These are phyloP conservation scores for Amblyjoppa proteus DNA, from an alignment of 2,888 invertebrate species.

Conservation along the genomic window DNA sequence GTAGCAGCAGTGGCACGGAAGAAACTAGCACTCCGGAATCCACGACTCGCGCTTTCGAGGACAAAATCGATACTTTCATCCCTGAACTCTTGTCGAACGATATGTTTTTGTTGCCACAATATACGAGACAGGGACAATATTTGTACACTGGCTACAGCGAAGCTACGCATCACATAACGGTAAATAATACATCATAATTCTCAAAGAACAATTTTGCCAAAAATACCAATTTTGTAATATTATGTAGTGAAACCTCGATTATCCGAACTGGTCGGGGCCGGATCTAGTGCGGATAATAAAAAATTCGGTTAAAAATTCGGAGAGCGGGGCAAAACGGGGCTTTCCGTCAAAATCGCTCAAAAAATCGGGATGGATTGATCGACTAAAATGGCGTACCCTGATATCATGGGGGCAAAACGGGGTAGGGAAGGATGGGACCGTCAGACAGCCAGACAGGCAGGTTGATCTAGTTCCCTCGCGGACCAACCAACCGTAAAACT, in stretches of 20 bases:
- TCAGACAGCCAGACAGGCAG: no score
- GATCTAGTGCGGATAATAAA: background rate
- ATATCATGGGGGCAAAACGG: no score
- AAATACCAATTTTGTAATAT: background rate
- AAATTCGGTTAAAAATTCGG: background rate
- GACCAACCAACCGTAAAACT: no score
- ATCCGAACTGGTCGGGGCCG: background rate
- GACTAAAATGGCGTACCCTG: no score
- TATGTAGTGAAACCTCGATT: background rate
- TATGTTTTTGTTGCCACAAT: slow-evolving; percentile 87
- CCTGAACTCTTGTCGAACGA: slow-evolving; percentile 82
- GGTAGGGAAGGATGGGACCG: no score
- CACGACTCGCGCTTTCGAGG: slow-evolving; percentile 71
- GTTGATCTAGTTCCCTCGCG: no score
- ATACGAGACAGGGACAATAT: slow-evolving; percentile 86
- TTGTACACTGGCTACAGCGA: slow-evolving; percentile 88
- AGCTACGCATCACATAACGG: slow-evolving; percentile 86
- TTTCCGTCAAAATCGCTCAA: no score
- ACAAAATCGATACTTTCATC: slow-evolving; percentile 67
- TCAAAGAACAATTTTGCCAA: background rate
- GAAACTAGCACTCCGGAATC: slow-evolving; percentile 74
- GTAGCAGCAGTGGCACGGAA: slow-evolving; percentile 75
- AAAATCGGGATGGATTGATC: no score
- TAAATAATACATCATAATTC: slow-evolving; percentile 72
- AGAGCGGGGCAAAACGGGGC: no score